Conservation (phyloP, 35 echinoderm and acorn worm genomes). For the Chiridota heheva region DNA sequence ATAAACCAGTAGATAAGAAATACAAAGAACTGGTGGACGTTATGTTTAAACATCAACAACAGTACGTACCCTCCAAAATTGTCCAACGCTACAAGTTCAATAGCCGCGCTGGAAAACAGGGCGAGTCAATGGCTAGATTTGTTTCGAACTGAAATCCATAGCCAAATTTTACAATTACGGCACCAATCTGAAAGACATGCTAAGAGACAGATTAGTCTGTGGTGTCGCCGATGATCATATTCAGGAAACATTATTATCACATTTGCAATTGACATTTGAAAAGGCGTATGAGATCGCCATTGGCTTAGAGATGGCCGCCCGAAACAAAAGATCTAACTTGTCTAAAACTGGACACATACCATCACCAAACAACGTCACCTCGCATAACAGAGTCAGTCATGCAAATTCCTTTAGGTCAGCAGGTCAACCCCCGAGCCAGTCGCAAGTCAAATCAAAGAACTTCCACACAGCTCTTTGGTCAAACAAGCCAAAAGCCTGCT, state of each 20-base stretch:
- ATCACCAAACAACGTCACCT: too few relatives aligned
- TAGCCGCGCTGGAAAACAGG: neutral
- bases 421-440: too few relatives aligned
- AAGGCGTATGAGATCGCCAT: conserved; percentile 4
- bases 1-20: conserved; percentile 14
- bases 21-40: conserved; percentile 28
- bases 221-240: conserved; percentile 41
- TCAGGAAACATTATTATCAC: neutral
- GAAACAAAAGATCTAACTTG: conserved; percentile 45
- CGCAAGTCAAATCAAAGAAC: too few relatives aligned
- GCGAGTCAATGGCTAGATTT: conserved; percentile 43
- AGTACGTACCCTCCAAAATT: conserved; percentile 9
- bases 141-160: conserved; percentile 20
- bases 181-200: too few relatives aligned
- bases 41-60: conserved; percentile 30
- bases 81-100: conserved; percentile 47
- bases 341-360: neutral
- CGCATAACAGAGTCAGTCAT: too few relatives aligned
- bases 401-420: too few relatives aligned
- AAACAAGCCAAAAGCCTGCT: too few relatives aligned
- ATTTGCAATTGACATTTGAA: conserved; percentile 4
- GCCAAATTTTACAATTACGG: conserved; percentile 29
- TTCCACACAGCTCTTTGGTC: too few relatives aligned
- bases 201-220: too few relatives aligned
- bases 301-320: conserved; percentile 18